Evolutionary conservation across 2,113 vertebrate species (phyloP).

Genomic region (human (Homo sapiens)): DNA sequence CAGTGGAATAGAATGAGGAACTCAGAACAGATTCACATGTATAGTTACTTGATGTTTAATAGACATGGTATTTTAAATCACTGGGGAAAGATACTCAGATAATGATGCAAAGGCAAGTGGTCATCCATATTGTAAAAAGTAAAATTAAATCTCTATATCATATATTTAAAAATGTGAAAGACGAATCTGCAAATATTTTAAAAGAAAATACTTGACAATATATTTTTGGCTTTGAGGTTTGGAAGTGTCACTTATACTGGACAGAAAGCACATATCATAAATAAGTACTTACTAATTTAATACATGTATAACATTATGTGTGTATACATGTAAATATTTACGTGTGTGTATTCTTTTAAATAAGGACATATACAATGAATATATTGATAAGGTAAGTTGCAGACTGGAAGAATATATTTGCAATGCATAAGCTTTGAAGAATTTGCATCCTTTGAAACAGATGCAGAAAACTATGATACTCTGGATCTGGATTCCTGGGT

Average conservation of each 20-base stretch:
- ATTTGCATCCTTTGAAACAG: constrained; percentile 11
- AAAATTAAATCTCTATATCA: neutral
- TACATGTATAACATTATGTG: neutral
- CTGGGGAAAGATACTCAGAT: neutral
- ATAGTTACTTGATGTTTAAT: neutral
- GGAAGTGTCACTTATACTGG: neutral
- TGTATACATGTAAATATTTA: neutral
- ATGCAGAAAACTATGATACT: neutral
- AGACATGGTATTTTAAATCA: neutral
- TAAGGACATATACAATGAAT: neutral
- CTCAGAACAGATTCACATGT: neutral
- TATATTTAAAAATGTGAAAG: neutral
- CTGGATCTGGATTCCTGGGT: neutral
- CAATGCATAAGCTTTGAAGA: neutral
- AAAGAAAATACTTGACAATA: constrained; percentile 11
- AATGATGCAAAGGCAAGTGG: neutral
- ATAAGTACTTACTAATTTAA: neutral
- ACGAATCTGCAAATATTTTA: neutral
- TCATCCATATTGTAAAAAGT: neutral
- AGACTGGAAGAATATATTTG: neutral
- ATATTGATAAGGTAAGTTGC: neutral
- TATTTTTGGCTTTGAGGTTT: constrained; percentile 32
- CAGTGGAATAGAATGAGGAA: neutral
- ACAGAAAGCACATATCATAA: neutral
- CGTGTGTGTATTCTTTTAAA: neutral